Conservation (phyloP, 2,888 invertebrate genomes). For the Pteria penguin region DNA sequence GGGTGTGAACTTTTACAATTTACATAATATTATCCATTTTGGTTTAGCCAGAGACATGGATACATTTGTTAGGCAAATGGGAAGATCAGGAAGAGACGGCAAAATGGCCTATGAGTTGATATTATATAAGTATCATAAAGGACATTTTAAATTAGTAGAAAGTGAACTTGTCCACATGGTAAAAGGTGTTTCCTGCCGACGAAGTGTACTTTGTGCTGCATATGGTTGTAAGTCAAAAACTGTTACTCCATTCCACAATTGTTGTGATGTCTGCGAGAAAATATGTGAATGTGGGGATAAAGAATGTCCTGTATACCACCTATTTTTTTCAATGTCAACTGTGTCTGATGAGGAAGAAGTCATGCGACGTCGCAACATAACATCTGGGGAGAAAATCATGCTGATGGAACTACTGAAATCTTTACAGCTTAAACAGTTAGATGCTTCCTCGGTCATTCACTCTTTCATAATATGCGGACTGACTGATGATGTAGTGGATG, state of each 20-base stretch:
- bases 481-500: conserved; percentile 27
- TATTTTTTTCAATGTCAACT: neutral
- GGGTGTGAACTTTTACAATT: conserved; percentile 43
- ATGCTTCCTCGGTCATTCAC: too few species aligned
- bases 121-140: conserved; percentile 31
- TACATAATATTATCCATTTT: conserved; percentile 41
- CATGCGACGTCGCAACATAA: conserved; percentile 2
- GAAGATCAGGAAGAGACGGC: conserved; percentile 46
- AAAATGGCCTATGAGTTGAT: conserved; percentile 41
- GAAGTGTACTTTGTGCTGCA: conserved; percentile 3
- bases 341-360: neutral
- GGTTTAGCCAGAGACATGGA: conserved; percentile 46
- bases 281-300: conserved; percentile 32
- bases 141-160: conserved; percentile 42
- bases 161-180: conserved; percentile 22
- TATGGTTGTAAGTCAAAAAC: neutral
- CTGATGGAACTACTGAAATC: too few species aligned
- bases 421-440: too few species aligned
- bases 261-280: conserved; percentile 44
- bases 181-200: conserved; percentile 29
- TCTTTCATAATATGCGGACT: conserved; percentile 27
- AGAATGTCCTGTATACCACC: conserved; percentile 26
- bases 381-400: neutral
- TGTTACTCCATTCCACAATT: conserved; percentile 29
- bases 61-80: conserved; percentile 50